Conservation (phyloP, 2,888 invertebrate species). For the Nasonovia ribisnigri region DNA sequence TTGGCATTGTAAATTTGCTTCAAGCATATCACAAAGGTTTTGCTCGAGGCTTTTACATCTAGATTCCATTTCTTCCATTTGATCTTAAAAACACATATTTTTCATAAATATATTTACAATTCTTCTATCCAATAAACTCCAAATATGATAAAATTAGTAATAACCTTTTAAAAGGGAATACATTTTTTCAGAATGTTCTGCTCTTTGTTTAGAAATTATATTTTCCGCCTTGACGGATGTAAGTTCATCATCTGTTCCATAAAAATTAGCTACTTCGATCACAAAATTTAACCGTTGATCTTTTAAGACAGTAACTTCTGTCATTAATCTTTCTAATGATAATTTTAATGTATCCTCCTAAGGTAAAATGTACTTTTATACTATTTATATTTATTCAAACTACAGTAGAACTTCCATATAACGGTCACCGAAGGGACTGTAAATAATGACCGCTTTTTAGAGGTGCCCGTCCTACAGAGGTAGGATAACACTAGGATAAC, state of each 20-base stretch:
- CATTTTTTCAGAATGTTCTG: conserved; percentile 68
- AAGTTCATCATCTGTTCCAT: conserved; percentile 56
- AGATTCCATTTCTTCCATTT: conserved; percentile 73
- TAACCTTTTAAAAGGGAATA: conserved; percentile 69
- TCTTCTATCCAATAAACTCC: neutral
- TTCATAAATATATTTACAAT: neutral
- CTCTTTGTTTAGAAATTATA: conserved; percentile 65
- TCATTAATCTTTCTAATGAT: conserved; percentile 54
- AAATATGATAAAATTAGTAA: neutral
- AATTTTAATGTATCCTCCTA: conserved; percentile 55
- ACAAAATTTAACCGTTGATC: conserved; percentile 46
- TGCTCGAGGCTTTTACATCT: conserved; percentile 73
- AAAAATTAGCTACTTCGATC: conserved; percentile 58
- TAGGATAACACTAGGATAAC: no score
- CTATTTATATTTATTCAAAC: neutral
- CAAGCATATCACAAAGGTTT: conserved; percentile 72
- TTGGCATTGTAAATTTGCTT: conserved; percentile 72
- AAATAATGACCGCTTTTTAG: no score
- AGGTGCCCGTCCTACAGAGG: no score
- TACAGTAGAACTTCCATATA: no score
- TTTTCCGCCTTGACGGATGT: conserved; percentile 63
- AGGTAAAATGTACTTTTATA: neutral
- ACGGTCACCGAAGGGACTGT: no score
- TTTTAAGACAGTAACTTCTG: conserved; percentile 53
- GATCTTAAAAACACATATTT: conserved; percentile 67